phyloP scores from a whole-genome alignment of 2,888 invertebrate genomes.

The Apodemia duryi region DNA sequence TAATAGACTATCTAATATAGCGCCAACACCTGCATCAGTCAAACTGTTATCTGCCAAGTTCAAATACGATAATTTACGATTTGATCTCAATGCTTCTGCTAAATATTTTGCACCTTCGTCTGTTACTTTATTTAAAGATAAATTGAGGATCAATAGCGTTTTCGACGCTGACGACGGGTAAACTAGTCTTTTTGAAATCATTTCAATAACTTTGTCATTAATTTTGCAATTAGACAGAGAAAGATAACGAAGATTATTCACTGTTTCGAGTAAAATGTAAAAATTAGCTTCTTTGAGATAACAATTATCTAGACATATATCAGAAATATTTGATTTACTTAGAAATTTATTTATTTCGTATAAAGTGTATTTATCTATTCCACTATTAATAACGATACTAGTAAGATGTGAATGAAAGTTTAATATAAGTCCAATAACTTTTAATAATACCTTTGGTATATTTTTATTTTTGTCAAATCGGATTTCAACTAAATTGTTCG shows the following conservation, averaged over 20 bases:
- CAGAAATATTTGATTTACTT: slow-evolving; percentile 43
- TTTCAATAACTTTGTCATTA: slow-evolving; percentile 40
- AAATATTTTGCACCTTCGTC: slow-evolving; percentile 45
- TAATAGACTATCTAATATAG: slow-evolving; percentile 38
- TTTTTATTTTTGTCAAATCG: slow-evolving; percentile 40
- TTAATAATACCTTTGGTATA: slow-evolving; percentile 43
- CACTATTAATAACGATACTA: slow-evolving; percentile 41
- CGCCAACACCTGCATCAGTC: slow-evolving; percentile 43
- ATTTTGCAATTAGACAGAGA: slow-evolving; percentile 51
- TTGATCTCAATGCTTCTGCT: slow-evolving; percentile 43
- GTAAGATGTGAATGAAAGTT: slow-evolving; percentile 39
- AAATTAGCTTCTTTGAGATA: slow-evolving; percentile 43
- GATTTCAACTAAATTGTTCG: slow-evolving; percentile 40
- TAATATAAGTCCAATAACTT: slow-evolving; percentile 43
- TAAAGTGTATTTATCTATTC: slow-evolving; percentile 36
- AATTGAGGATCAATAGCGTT: slow-evolving; percentile 43
- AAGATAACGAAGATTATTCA: slow-evolving; percentile 38
- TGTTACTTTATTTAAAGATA: slow-evolving; percentile 52
- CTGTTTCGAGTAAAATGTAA: slow-evolving; percentile 39
- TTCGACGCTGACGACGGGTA: slow-evolving; percentile 42
- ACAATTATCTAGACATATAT: slow-evolving; percentile 47
- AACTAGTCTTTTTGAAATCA: slow-evolving; percentile 38
- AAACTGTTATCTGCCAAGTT: slow-evolving; percentile 51
- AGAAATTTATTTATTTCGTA: slow-evolving; percentile 48
- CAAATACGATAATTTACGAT: slow-evolving; percentile 47